Percentiles rank a stretch among this genome's conserved stretches.
Conservation (phyloP, 2,113 vertebrate genomes). For the Dicrurus megarhynchus region DNA sequence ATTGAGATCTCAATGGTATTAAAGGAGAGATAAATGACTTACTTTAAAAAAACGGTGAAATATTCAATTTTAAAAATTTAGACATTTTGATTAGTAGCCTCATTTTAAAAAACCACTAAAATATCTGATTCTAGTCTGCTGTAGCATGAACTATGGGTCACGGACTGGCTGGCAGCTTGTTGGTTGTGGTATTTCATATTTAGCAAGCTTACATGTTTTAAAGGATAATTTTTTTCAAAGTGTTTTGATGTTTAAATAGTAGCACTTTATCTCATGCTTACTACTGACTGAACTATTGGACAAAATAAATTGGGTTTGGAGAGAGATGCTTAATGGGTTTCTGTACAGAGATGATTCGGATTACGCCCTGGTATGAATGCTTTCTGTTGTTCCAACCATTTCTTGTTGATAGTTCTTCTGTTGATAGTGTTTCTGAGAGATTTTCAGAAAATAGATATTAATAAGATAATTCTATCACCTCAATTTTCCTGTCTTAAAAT, state of each 20-base stretch:
- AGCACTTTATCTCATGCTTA: conserved; percentile 82
- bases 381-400: conserved; percentile 22
- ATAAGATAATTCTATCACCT: conserved; percentile 1
- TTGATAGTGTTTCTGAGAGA: conserved; percentile 25
- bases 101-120: not conserved
- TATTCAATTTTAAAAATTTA: not conserved
- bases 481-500: conserved; percentile 25
- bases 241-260: conserved; percentile 71
- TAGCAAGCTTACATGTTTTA: conserved; percentile 44
- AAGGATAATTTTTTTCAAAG: not conserved
- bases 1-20: not conserved
- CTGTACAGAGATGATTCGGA: conserved; percentile 42
- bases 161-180: conserved; percentile 33
- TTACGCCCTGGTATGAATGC: conserved; percentile 54
- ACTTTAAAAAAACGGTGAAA: not conserved
- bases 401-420: conserved; percentile 10
- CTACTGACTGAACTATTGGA: conserved; percentile 75
- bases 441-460: not conserved
- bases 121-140: not conserved
- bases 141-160: not conserved
- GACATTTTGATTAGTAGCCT: not conserved
- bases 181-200: conserved; percentile 47
- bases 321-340: conserved; percentile 50
- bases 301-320: conserved; percentile 55
- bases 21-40: not conserved